Conservation (phyloP, 2,888 invertebrate genomes). For the Rotaria socialis region DNA sequence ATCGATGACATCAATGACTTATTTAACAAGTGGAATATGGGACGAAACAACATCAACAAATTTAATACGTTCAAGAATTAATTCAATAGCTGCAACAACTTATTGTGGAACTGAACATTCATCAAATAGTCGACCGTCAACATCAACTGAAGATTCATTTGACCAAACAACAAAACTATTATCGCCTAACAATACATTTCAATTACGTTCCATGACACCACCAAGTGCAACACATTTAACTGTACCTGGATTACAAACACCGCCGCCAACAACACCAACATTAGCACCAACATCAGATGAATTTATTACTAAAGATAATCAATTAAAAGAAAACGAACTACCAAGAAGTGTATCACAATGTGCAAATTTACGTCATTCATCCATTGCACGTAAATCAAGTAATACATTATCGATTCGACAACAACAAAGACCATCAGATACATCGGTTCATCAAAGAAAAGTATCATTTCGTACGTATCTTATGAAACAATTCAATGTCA, state of each 20-base stretch:
- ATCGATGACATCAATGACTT: constrained; percentile 1
- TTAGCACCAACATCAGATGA: neutral
- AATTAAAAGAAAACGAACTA: neutral
- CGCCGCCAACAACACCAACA: neutral
- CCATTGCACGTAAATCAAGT: neutral
- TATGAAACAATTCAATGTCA: no score
- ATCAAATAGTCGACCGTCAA: constrained; percentile 8
- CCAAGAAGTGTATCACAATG: neutral
- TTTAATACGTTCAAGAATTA: constrained; percentile 31
- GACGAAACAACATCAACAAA: neutral
- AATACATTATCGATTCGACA: neutral
- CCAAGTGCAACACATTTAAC: constrained; percentile 25
- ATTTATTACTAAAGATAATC: neutral
- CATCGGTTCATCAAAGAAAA: constrained; percentile 22
- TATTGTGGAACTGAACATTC: constrained; percentile 20
- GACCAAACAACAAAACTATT: neutral
- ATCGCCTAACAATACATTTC: neutral
- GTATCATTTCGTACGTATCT: constrained; percentile 11
- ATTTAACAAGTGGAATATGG: constrained; percentile 31
- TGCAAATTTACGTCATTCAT: neutral
- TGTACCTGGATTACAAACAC: neutral
- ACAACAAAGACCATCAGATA: neutral
- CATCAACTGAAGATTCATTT: constrained; percentile 30
- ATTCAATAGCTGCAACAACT: constrained; percentile 26
- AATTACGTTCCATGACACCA: neutral